These are phyloP conservation scores for Semibalanus balanoides DNA, from an alignment of 1,140 invertebrate species.

Conservation along the genomic window DNA sequence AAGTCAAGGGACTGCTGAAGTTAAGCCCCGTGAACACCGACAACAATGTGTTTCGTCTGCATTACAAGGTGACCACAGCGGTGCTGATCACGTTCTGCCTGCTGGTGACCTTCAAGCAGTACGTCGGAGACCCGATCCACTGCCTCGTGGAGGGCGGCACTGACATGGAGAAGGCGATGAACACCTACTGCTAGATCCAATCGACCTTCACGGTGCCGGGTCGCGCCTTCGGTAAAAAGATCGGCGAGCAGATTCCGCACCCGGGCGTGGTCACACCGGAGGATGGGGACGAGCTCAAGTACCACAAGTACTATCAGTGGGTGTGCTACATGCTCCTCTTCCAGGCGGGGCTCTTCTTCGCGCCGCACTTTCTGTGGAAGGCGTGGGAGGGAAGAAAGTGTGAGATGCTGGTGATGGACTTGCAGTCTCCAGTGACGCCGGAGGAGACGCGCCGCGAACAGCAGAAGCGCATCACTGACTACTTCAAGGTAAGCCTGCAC, in stretches of 20 bases:
- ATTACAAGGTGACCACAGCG: conserved; percentile 49
- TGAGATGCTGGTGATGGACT: conserved; percentile 19
- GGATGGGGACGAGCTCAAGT: too few relatives aligned
- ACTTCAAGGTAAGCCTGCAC: conserved; percentile 1
- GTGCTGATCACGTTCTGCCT: conserved; percentile 46
- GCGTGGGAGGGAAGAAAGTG: conserved; percentile 23
- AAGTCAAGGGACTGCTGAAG: conserved; percentile 18
- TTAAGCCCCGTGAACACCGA: conserved; percentile 24
- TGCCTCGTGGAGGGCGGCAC: too few relatives aligned
- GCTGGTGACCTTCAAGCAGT: conserved; percentile 51
- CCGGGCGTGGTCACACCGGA: conserved; percentile 36
- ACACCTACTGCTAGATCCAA: conserved; percentile 53
- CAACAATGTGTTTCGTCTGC: conserved; percentile 45
- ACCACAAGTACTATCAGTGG: conserved; percentile 38
- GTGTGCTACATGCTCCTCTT: conserved; percentile 44
- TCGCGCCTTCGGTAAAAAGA: background rate
- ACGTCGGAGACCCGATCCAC: too few relatives aligned
- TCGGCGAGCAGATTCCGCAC: conserved; percentile 23
- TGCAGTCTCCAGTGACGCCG: too few relatives aligned
- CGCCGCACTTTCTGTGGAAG: conserved; percentile 59
- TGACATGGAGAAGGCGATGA: too few relatives aligned
- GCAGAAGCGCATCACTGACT: too few relatives aligned
- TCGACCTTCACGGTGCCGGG: conserved; percentile 35
- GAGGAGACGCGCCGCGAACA: too few relatives aligned
- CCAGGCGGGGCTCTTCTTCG: conserved; percentile 23